These are phyloP conservation scores for Tetrax tetrax DNA, from an alignment of 2,113 vertebrate genomes.

Conservation along the genomic window DNA sequence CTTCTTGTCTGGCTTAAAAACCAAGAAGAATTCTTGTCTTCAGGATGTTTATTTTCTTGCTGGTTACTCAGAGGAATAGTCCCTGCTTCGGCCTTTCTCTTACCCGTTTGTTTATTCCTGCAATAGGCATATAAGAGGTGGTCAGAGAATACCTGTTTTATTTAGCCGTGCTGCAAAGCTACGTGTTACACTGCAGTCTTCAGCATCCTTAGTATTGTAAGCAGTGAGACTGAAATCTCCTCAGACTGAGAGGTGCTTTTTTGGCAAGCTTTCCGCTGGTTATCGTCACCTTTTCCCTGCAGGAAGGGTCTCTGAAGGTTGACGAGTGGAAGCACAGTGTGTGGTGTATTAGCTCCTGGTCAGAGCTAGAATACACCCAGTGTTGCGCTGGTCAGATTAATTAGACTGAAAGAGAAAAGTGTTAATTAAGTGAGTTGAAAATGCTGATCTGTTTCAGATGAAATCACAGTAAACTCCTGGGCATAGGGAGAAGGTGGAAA, in stretches of 20 bases:
- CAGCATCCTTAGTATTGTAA: background rate
- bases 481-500: background rate
- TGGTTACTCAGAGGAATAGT: background rate
- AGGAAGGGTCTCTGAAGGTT: background rate
- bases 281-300: background rate
- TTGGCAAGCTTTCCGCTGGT: background rate
- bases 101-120: background rate
- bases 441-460: background rate
- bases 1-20: background rate
- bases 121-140: background rate
- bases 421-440: background rate
- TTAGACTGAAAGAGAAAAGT: background rate
- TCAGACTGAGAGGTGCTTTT: background rate
- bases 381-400: background rate
- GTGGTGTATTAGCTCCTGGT: background rate
- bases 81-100: background rate
- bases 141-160: background rate
- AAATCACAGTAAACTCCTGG: background rate
- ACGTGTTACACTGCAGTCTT: rapidly evolving
- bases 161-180: background rate
- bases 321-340: rapidly evolving
- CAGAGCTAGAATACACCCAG: background rate
- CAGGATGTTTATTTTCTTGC: background rate
- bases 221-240: background rate
- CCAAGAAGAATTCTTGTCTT: background rate